These are phyloP conservation scores for Labeo calbasu DNA, from an alignment of 2,797 vertebrate genomes.

Conservation along the genomic window DNA sequence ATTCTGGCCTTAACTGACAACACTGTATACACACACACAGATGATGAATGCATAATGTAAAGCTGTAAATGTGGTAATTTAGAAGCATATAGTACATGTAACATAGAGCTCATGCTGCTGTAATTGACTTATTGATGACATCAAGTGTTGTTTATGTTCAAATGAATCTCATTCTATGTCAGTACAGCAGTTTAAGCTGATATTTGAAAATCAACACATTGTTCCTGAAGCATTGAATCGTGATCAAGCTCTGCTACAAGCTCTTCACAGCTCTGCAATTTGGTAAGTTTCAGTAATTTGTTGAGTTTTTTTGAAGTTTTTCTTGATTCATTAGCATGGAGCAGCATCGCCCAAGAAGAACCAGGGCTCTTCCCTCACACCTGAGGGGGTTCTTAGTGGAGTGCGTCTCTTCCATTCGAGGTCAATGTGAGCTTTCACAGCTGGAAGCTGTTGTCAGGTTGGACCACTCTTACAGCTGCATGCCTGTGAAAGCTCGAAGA, in stretches of 20 bases:
- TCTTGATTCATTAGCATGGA: neutral
- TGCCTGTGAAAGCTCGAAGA: neutral
- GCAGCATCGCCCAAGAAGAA: neutral
- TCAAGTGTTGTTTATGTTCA: neutral
- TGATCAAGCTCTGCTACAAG: neutral
- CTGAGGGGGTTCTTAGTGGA: neutral
- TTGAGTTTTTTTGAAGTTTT: neutral
- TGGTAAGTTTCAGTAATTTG: neutral
- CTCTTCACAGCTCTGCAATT: neutral
- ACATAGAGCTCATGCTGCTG: neutral
- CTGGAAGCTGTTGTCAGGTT: neutral
- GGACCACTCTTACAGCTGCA: neutral
- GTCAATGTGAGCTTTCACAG: neutral
- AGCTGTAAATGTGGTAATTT: neutral
- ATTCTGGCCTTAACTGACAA: neutral
- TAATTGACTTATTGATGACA: neutral
- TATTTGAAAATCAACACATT: neutral
- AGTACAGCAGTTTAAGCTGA: neutral
- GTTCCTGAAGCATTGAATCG: neutral
- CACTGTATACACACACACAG: neutral
- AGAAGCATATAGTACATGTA: neutral
- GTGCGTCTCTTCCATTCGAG: neutral
- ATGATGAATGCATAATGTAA: neutral
- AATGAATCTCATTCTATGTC: neutral
- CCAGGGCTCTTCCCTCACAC: no score